Evolutionary conservation across 2,113 vertebrate genomes (phyloP), one percentile per base, ranked within the genome.

Genomic region (Ceyx melanurus): DNA sequence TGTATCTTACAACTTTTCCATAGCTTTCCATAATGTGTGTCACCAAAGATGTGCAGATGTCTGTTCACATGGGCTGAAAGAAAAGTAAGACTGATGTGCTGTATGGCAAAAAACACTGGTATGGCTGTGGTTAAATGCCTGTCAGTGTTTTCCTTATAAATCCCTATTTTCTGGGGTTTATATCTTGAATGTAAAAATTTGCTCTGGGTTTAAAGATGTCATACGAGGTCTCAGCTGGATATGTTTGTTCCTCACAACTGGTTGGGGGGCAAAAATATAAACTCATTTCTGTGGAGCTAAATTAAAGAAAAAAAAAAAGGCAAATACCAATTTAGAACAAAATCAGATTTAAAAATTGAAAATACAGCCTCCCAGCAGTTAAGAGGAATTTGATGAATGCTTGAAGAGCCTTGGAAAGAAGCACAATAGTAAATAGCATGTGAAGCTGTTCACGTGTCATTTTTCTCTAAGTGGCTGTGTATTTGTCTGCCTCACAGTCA

Each of bases 111-210:
- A 60, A 3, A 6, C 10, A 62, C 74, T 37, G 21, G 45, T 62
- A 71, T 29, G 19, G 46, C 78, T 83, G 10, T 61, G 53, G 78
- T 89, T 92, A 91, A 93, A 89, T 72, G 72, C 45, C 48, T 92
- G 72, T 54, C 82, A 15, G 2, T 86, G 92, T 90, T 93, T 93
- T 91, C 14, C n/a, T 92, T 89, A 65, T 60, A 88, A 83, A 92
- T 77, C 84, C 57, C n/a, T 83, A 23, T 92, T 93, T 92, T 96
- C 72, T 87, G 48, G 35, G 61, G 21, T 92, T 95, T 92, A 54
- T 77, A 54, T 57, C 48, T 64, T 61, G 40, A 86, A 86, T 2
- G 3, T 65, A 88, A 91, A 82, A 91, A 53, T 82, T 86, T 93
- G 20, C 75, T 91, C 21, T 77, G 65, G 43, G 46, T 89, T 94